A percentile compares a stretch with the other conserved stretches of the same genome.
phyloP scores from a whole-genome alignment of 2,888 invertebrate genomes.

The Leptinotarsa peninsularis region DNA sequence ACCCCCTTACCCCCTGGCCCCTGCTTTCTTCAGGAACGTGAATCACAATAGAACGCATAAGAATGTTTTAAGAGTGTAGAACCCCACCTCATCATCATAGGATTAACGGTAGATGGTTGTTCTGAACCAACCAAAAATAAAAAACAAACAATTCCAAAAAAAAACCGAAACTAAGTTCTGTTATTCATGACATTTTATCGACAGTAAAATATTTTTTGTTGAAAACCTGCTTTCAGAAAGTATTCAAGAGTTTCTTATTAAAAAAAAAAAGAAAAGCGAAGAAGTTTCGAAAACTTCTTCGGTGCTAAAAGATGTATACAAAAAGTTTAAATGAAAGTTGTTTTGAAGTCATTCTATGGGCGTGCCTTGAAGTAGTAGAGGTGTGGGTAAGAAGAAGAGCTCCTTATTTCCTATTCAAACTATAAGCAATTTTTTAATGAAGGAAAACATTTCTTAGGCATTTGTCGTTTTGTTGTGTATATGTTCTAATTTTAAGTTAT shows the following conservation, averaged over 20 bases:
- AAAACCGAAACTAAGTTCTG: slow-evolving; percentile 26
- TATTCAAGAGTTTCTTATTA: slow-evolving; percentile 53
- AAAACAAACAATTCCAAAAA: slow-evolving; percentile 6
- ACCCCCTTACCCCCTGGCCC: slow-evolving; percentile 59
- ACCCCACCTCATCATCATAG: slow-evolving; percentile 35
- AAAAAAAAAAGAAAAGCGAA: slow-evolving; percentile 35
- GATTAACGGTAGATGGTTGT: slow-evolving; percentile 48
- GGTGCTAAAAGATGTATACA: slow-evolving; percentile 44
- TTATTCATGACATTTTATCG: slow-evolving; percentile 21
- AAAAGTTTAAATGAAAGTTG: slow-evolving; percentile 24
- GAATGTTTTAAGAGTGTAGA: slow-evolving; percentile 63
- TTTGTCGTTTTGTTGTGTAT: slow-evolving; percentile 52
- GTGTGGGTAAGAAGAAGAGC: slow-evolving; percentile 24
- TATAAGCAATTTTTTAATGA: slow-evolving; percentile 55
- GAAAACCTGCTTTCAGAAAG: slow-evolving; percentile 25
- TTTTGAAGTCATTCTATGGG: slow-evolving; percentile 41
- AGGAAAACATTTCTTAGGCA: slow-evolving; percentile 30
- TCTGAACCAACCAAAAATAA: slow-evolving; percentile 22
- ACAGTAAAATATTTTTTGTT: slow-evolving; percentile 23
- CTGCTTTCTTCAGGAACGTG: slow-evolving; percentile 62
- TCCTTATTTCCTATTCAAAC: slow-evolving; percentile 53
- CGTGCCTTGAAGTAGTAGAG: slow-evolving; percentile 48
- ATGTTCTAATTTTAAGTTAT: slow-evolving; percentile 51
- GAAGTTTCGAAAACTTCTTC: slow-evolving; percentile 44
- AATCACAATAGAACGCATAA: slow-evolving; percentile 62